A percentile compares a stretch with the other conserved stretches of the same genome.
phyloP scores from a whole-genome alignment of 2,797 vertebrate species.

The Gastrophryne carolinensis region DNA sequence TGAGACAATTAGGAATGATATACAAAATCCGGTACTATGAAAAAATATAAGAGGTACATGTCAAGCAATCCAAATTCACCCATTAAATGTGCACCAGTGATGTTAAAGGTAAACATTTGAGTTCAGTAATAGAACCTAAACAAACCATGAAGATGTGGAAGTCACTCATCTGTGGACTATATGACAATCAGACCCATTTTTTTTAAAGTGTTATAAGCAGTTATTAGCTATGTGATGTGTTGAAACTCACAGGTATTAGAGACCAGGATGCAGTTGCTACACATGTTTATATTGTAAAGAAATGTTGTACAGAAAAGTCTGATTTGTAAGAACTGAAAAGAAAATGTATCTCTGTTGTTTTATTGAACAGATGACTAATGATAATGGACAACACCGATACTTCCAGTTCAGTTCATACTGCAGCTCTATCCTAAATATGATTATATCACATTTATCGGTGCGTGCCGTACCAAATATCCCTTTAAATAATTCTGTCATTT shows the following conservation, averaged over 20 bases:
- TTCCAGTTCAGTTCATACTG: not conserved
- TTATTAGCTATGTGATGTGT: too few relatives aligned
- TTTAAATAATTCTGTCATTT: too few relatives aligned
- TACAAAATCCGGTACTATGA: slow-evolving; percentile 12
- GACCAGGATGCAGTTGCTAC: not conserved
- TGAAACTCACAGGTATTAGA: not conserved
- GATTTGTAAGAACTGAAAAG: not conserved
- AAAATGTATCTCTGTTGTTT: too few relatives aligned
- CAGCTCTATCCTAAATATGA: not conserved
- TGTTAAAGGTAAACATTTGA: slow-evolving; percentile 6
- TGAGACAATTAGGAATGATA: slow-evolving; percentile 2
- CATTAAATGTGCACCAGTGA: not conserved
- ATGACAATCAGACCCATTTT: slow-evolving; percentile 34
- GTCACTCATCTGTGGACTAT: not conserved
- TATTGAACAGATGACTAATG: too few relatives aligned
- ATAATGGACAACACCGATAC: not conserved
- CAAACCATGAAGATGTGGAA: not conserved
- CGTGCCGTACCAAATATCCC: not conserved
- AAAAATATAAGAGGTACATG: slow-evolving; percentile 14
- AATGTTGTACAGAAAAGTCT: not conserved
- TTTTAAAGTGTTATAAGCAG: not conserved
- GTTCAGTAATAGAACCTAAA: not conserved
- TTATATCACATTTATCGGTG: not conserved
- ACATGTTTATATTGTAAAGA: slow-evolving; percentile 1
- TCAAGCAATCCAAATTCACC: not conserved